Percentiles rank a stretch among this genome's conserved stretches.
phyloP scores from a whole-genome alignment of 2,113 vertebrate species.

The Apodemus speciosus region DNA sequence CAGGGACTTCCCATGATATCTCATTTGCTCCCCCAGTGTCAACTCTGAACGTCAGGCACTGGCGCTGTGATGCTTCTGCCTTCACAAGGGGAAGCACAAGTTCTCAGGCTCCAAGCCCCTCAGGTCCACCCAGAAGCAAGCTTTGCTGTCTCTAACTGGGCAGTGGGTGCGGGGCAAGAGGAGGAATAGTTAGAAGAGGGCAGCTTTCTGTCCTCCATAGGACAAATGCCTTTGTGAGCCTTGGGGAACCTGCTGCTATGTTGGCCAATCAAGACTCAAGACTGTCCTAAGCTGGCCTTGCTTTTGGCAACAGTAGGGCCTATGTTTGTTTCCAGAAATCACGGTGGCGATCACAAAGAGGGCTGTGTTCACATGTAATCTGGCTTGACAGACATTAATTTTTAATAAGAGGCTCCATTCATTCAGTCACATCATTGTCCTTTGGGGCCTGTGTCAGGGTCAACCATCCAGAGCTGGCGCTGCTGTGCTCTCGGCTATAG shows the following conservation, averaged over 20 bases:
- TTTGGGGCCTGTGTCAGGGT: slow-evolving; percentile 53
- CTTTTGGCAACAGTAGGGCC: slow-evolving; percentile 71
- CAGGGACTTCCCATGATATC: background rate
- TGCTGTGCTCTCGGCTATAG: slow-evolving; percentile 23
- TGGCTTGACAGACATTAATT: slow-evolving; percentile 77
- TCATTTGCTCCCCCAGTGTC: background rate
- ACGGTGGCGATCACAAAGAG: slow-evolving; percentile 65
- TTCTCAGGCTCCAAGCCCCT: background rate
- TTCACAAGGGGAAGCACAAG: background rate
- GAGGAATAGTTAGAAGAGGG: background rate
- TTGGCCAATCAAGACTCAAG: slow-evolving; percentile 55
- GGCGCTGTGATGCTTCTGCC: background rate
- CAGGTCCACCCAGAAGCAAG: background rate
- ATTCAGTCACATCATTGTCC: slow-evolving; percentile 74
- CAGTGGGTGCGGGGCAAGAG: background rate
- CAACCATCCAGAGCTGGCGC: background rate
- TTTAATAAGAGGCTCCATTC: slow-evolving; percentile 77
- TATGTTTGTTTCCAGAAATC: slow-evolving; percentile 75
- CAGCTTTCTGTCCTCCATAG: background rate
- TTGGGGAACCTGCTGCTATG: slow-evolving; percentile 26
- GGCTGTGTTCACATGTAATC: slow-evolving; percentile 70
- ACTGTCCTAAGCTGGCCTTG: slow-evolving; percentile 68
- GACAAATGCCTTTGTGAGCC: slow-evolving; percentile 65
- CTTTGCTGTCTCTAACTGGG: background rate
- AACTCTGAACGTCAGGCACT: background rate